A percentile compares a stretch with the other conserved stretches of the same genome.
These are phyloP conservation scores for Itoplectis maculator DNA, from an alignment of 2,888 invertebrate species.

Conservation along the genomic window DNA sequence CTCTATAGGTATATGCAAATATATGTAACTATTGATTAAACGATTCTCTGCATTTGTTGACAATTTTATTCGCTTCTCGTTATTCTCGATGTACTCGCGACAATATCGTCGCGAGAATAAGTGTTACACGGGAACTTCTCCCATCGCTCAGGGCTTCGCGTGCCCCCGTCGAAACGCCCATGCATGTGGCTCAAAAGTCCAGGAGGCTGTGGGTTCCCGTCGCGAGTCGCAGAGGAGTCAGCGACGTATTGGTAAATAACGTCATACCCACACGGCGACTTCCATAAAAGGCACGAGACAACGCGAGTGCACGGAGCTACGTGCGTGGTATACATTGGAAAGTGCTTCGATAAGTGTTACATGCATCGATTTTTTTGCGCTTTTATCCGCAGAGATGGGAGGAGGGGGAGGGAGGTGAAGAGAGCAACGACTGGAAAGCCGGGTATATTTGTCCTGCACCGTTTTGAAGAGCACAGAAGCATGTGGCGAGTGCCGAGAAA, in stretches of 20 bases:
- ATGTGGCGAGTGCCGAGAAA: too few species aligned
- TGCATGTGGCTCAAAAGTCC: slow-evolving; percentile 29
- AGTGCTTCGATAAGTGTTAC: slow-evolving; percentile 58
- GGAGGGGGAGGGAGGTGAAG: too few species aligned
- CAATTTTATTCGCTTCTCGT: too few species aligned
- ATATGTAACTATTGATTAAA: too few species aligned
- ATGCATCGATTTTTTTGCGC: slow-evolving; percentile 13
- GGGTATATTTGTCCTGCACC: background rate
- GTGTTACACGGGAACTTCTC: background rate
- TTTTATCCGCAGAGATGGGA: background rate
- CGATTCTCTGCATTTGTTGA: too few species aligned
- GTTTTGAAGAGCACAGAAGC: background rate
- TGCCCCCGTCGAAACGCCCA: slow-evolving; percentile 53
- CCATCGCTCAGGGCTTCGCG: slow-evolving; percentile 29
- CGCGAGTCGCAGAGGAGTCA: slow-evolving; percentile 14
- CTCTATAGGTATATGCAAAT: too few species aligned
- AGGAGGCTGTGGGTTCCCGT: slow-evolving; percentile 37
- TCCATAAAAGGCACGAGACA: slow-evolving; percentile 66
- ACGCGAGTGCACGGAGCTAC: background rate
- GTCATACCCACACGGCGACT: slow-evolving; percentile 60
- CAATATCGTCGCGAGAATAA: background rate
- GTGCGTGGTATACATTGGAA: slow-evolving; percentile 49
- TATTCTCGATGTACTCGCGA: too few species aligned
- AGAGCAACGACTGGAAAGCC: background rate
- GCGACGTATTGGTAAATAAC: slow-evolving; percentile 60